Percentiles rank a stretch among this genome's conserved stretches.
These are phyloP conservation scores for Merodon equestris DNA, from an alignment of 2,888 invertebrate genomes.

Conservation along the genomic window DNA sequence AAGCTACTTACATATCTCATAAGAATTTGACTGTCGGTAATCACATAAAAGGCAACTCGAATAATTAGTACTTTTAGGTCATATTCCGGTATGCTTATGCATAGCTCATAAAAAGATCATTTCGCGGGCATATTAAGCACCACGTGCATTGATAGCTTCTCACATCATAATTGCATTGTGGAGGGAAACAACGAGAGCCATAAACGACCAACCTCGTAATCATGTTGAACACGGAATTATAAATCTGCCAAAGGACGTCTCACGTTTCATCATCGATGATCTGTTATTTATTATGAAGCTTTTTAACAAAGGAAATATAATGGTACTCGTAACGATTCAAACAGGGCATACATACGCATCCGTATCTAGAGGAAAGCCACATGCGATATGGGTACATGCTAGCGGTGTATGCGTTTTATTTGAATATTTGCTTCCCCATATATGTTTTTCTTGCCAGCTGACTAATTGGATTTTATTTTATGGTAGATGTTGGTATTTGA, in stretches of 20 bases:
- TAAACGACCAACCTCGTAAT: conserved; percentile 52
- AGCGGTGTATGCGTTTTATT: conserved; percentile 12
- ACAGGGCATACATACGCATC: no score
- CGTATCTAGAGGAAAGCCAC: no score
- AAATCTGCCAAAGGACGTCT: conserved; percentile 47
- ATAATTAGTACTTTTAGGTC: no score
- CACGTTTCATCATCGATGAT: conserved; percentile 18
- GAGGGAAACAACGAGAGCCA: conserved; percentile 25
- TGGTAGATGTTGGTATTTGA: conserved; percentile 66
- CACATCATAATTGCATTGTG: conserved; percentile 58
- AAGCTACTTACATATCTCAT: background rate
- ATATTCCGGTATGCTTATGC: no score
- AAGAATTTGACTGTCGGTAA: no score
- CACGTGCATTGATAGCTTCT: conserved; percentile 31
- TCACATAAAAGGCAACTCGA: background rate
- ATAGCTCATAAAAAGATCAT: no score
- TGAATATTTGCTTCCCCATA: conserved; percentile 41
- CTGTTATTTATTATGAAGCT: conserved; percentile 26
- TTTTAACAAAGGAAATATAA: conserved; percentile 16
- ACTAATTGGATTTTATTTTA: conserved; percentile 72
- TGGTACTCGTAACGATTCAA: no score
- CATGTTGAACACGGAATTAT: conserved; percentile 61
- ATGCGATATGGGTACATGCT: background rate
- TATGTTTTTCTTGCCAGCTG: conserved; percentile 67
- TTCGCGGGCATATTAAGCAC: background rate